Conservation (phyloP, 2,888 invertebrate species). For the Stegana nigrithorax region DNA sequence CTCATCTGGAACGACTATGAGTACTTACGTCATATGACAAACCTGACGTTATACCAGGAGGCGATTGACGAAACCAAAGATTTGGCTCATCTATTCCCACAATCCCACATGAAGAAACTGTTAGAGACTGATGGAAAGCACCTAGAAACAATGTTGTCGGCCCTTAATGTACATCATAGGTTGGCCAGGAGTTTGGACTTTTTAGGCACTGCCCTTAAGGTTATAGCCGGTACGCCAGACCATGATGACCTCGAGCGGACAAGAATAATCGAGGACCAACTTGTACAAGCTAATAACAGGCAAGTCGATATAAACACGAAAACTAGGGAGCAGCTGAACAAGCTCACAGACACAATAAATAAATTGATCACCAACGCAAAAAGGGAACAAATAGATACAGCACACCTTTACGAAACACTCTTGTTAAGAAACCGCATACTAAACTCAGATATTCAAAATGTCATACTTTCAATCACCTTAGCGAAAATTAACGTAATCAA, state of each 20-base stretch:
- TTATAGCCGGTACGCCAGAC: conserved; percentile 23
- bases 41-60: conserved; percentile 14
- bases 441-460: conserved; percentile 23
- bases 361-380: conserved; percentile 9
- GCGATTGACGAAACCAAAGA: conserved; percentile 16
- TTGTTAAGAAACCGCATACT: conserved; percentile 28
- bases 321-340: conserved; percentile 1
- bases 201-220: conserved; percentile 16
- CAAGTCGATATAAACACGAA: conserved; percentile 27
- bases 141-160: conserved; percentile 14
- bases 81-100: conserved; percentile 22
- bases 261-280: conserved; percentile 12
- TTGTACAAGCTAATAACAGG: conserved; percentile 17
- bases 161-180: conserved; percentile 16
- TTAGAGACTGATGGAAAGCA: conserved; percentile 18
- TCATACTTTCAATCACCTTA: conserved; percentile 28
- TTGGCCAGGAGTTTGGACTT: conserved; percentile 23
- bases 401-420: conserved; percentile 22
- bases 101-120: conserved; percentile 25
- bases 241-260: conserved; percentile 20
- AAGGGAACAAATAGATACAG: conserved; percentile 17
- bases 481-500: conserved; percentile 27
- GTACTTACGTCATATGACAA: conserved; percentile 16
- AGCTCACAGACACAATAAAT: not conserved
- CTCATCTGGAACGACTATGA: conserved; percentile 22